Percentiles rank a stretch among this genome's conserved stretches.
Conservation (phyloP, 2,113 vertebrate genomes). For the Bagarius yarrelli region DNA sequence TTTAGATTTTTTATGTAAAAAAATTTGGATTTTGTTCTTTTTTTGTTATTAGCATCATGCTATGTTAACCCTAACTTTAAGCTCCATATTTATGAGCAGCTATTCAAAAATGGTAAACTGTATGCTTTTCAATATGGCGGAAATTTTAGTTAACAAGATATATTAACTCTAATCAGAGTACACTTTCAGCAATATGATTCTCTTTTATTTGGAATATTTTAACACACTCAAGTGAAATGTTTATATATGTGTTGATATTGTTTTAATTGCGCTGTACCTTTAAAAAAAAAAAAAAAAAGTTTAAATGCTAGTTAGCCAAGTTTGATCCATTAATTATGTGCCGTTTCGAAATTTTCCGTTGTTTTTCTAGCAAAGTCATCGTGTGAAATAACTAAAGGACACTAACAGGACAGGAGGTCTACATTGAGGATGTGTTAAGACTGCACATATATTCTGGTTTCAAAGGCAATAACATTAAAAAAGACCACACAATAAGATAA, state of each 20-base stretch:
- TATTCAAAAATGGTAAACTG: background rate
- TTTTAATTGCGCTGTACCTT: background rate
- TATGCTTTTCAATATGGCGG: background rate
- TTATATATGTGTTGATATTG: background rate
- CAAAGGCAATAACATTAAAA: background rate
- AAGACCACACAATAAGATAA: background rate
- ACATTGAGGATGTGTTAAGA: background rate
- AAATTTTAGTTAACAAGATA: background rate
- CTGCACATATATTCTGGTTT: background rate
- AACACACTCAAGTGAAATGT: background rate
- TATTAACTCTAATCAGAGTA: background rate
- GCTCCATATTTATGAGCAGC: no score
- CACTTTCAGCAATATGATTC: background rate
- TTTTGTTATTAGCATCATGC: no score
- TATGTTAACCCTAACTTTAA: no score
- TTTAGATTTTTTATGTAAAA: background rate
- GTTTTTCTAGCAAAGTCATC: background rate
- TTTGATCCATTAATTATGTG: background rate
- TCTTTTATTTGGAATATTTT: background rate
- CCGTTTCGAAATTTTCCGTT: background rate
- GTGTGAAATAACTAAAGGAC: no score
- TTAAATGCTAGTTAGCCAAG: background rate
- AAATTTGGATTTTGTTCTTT: no score
- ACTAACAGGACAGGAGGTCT: background rate
- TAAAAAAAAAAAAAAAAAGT: background rate